These are phyloP conservation scores for Scaptomyza hsui DNA, from an alignment of 1,140 invertebrate species.

Conservation along the genomic window DNA sequence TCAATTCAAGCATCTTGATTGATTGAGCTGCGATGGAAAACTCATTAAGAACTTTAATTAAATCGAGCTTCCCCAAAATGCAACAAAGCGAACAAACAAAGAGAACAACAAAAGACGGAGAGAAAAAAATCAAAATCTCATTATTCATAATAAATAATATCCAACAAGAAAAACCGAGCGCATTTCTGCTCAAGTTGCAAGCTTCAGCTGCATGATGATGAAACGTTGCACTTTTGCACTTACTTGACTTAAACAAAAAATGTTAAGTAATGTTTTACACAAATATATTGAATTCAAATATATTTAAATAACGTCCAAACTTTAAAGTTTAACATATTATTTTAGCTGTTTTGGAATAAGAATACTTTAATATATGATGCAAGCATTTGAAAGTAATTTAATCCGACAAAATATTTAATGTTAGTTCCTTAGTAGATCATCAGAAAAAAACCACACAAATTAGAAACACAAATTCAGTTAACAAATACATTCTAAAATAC, in stretches of 20 bases:
- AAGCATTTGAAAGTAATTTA: too few relatives aligned
- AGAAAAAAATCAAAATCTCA: constrained; percentile 37
- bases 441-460: too few relatives aligned
- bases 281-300: too few relatives aligned
- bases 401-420: too few relatives aligned
- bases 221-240: background rate
- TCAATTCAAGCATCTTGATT: constrained; percentile 63
- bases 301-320: too few relatives aligned
- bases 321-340: too few relatives aligned
- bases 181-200: constrained; percentile 22
- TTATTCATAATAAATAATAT: constrained; percentile 66
- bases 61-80: constrained; percentile 48
- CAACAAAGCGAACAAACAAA: constrained; percentile 8
- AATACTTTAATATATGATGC: too few relatives aligned
- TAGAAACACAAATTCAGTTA: too few relatives aligned
- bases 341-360: too few relatives aligned
- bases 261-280: too few relatives aligned
- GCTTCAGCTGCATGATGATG: constrained; percentile 7
- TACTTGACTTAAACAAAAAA: background rate
- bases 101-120: constrained; percentile 9
- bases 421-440: too few relatives aligned
- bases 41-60: constrained; percentile 81
- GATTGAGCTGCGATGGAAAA: constrained; percentile 70
- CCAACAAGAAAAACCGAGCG: constrained; percentile 34
- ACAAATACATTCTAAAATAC: too few relatives aligned